Evolutionary conservation across 2,888 invertebrate genomes (phyloP).

Genomic region (Hecatera dysodea): DNA sequence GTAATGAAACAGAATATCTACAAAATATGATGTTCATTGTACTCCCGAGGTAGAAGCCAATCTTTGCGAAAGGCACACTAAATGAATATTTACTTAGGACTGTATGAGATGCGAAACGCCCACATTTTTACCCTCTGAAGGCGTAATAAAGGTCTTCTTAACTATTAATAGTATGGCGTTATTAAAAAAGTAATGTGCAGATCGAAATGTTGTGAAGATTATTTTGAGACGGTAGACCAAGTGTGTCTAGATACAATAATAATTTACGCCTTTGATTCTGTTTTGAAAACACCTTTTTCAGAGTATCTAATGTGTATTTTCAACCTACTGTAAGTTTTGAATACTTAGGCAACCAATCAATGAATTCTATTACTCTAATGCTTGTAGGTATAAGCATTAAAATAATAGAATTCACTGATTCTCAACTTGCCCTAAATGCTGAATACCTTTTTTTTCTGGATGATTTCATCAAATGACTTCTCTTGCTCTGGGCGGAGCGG

Average conservation of each 20-base stretch:
- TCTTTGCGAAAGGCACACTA: slow-evolving; percentile 34
- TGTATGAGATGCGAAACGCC: slow-evolving; percentile 14
- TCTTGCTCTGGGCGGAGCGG: too few relatives aligned
- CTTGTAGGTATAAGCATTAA: too few relatives aligned
- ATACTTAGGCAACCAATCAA: too few relatives aligned
- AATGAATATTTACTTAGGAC: slow-evolving; percentile 52
- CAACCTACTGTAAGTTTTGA: neutral
- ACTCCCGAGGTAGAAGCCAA: neutral
- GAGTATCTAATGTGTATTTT: neutral
- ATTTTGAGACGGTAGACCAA: neutral
- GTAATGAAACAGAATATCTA: neutral
- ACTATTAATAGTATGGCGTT: slow-evolving; percentile 28
- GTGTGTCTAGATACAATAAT: neutral
- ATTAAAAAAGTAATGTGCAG: slow-evolving; percentile 10
- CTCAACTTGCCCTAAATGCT: neutral
- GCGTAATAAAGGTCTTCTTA: slow-evolving; percentile 10
- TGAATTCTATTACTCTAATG: too few relatives aligned
- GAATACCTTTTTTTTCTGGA: too few relatives aligned
- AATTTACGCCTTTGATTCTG: neutral
- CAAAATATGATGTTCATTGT: slow-evolving; percentile 18
- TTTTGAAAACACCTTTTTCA: neutral
- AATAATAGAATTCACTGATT: neutral
- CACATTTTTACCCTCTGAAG: slow-evolving; percentile 5
- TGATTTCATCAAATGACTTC: too few relatives aligned
- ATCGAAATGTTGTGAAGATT: neutral